These are phyloP conservation scores for Cephalotes varians DNA, from an alignment of 2,888 invertebrate species.

Conservation along the genomic window DNA sequence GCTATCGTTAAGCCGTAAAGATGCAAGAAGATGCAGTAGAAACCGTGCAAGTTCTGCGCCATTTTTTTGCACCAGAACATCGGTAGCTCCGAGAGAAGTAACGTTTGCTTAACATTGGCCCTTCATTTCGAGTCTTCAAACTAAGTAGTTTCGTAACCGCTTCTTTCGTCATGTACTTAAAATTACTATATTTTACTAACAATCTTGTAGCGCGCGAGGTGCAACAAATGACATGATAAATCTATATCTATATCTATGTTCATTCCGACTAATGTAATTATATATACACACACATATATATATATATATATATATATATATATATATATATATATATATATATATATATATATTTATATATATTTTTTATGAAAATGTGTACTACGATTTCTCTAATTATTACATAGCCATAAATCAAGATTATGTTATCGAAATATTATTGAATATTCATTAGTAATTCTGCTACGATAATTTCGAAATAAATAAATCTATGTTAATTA, in stretches of 20 bases:
- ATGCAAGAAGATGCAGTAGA: constrained; percentile 17
- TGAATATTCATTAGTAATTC: constrained; percentile 1
- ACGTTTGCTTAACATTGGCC: not conserved
- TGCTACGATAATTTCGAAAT: not conserved
- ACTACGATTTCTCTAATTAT: not conserved
- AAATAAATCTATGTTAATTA: constrained; percentile 16
- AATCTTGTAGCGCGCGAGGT: not conserved
- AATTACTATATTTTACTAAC: not conserved
- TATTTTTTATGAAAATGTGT: not conserved
- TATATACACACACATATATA: no score
- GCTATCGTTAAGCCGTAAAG: constrained; percentile 36
- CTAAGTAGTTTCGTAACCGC: not conserved
- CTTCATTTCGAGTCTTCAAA: not conserved
- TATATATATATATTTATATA: no score
- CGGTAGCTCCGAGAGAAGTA: not conserved
- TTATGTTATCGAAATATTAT: not conserved
- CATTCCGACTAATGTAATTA: not conserved
- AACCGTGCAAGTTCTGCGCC: constrained; percentile 8
- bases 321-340: no score
- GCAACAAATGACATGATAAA: not conserved
- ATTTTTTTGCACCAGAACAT: not conserved
- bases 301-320: no score
- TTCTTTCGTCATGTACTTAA: not conserved
- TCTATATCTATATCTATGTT: not conserved
- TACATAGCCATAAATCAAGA: not conserved